Evolutionary conservation across 1,140 invertebrate species (phyloP).

Genomic region (Drosophila ficusphila): DNA sequence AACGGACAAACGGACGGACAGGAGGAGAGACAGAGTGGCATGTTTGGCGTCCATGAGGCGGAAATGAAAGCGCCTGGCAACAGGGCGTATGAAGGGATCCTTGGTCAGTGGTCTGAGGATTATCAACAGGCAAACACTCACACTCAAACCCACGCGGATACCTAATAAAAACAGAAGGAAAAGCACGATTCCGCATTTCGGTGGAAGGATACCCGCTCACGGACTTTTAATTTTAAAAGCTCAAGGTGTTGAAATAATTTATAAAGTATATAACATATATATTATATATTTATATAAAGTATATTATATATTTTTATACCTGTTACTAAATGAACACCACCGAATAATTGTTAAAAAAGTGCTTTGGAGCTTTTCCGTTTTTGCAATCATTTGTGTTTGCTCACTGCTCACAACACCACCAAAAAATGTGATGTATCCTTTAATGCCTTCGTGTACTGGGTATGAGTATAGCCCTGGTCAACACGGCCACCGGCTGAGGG

Average conservation of each 20-base stretch:
- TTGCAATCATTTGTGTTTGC: too few species aligned
- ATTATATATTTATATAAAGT: too few species aligned
- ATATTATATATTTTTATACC: too few species aligned
- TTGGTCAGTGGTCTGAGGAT: slow-evolving; percentile 55
- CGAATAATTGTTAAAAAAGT: too few species aligned
- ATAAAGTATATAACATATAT: too few species aligned
- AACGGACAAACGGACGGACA: slow-evolving; percentile 6
- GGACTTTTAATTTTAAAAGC: not conserved
- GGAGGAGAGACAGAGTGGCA: slow-evolving; percentile 48
- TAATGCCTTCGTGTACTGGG: not conserved
- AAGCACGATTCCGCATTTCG: slow-evolving; percentile 1
- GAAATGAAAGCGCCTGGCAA: slow-evolving; percentile 74
- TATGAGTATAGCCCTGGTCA: slow-evolving; percentile 48
- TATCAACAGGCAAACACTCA: slow-evolving; percentile 68
- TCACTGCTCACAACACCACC: not conserved
- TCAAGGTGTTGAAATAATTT: not conserved
- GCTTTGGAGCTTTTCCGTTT: too few species aligned
- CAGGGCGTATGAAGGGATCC: slow-evolving; percentile 26
- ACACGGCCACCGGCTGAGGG: slow-evolving; percentile 46
- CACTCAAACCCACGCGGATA: slow-evolving; percentile 4
- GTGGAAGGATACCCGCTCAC: slow-evolving; percentile 9
- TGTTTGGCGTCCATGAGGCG: slow-evolving; percentile 81
- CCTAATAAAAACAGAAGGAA: slow-evolving; percentile 21
- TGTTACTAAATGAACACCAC: too few species aligned
- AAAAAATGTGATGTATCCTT: not conserved